Evolutionary conservation across 2,113 vertebrate genomes (phyloP), one percentile per base, ranked within the genome.

Genomic region (Alethe diademata): DNA sequence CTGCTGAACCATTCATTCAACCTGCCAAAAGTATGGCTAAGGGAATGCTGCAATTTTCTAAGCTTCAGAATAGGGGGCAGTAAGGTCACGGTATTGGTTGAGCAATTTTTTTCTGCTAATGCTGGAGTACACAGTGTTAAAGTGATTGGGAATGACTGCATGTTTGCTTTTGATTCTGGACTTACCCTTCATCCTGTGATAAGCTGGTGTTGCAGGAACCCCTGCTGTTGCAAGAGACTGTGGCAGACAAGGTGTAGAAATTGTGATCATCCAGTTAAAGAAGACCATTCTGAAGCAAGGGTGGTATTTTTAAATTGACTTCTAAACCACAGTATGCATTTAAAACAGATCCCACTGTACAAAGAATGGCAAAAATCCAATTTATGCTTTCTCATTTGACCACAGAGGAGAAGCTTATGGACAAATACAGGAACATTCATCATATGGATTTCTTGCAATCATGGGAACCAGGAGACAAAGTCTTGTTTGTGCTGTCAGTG

Each of bases 51-150:
- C 83, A 90, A 73, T 96, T 92, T 94, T 90, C 74, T 16, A 8
- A 45, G 70, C 57, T 82, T 82, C 40, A 19, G 88, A 94, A 92
- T 90, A 96, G 95, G 81, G 87, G 90, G 92, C 93, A 87, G 93
- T 90, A 78, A 95, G 92, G 90, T 93, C 95, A 94, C 81, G 85
- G 61, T 25, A 64, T 92, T 92, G 50, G 48, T 82, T 51, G 70
- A 67, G 13, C 11, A 6, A 1, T 40, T 85, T 47, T 61, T 48
- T 71, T 56, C 31, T 85, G 0, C 56, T 62, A 19, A 53, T 62
- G 42, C 38, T 66, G 83, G 80, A 80, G 47, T 38, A 50, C 4
- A 1, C 0, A 31, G 85, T 7, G 66, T 87, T 90, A 60, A 93
- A 78, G 43, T 28, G 15, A 47, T 60, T 71, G 5, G 4, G 42